Percentiles rank a stretch among this genome's conserved stretches.
Conservation (phyloP, 2,888 invertebrate genomes). For the Metopia argyrocephala region DNA sequence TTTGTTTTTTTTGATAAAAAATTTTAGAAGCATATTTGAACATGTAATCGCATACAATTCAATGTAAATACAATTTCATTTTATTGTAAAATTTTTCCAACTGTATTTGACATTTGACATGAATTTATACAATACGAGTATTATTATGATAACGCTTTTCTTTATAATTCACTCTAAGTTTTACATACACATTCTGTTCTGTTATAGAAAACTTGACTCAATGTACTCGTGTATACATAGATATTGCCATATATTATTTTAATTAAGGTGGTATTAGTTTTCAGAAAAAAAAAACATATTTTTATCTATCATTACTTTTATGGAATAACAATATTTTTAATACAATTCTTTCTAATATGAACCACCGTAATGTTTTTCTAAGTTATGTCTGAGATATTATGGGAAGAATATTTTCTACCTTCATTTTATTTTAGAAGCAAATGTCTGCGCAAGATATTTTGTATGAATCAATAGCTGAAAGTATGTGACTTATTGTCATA, state of each 20-base stretch:
- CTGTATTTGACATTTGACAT: slow-evolving; percentile 45
- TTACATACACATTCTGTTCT: no score
- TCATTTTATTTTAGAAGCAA: background rate
- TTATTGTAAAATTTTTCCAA: slow-evolving; percentile 15
- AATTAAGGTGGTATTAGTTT: no score
- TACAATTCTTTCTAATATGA: no score
- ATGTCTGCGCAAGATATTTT: slow-evolving; percentile 17
- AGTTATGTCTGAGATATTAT: slow-evolving; percentile 5
- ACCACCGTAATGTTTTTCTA: background rate
- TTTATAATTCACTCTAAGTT: background rate
- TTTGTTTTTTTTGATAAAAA: background rate
- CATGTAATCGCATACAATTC: slow-evolving; percentile 11
- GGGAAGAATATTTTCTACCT: background rate
- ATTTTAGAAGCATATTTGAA: slow-evolving; percentile 2
- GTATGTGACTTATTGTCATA: slow-evolving; percentile 46
- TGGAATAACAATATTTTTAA: no score
- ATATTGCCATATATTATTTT: no score
- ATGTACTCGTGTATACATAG: no score
- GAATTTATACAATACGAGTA: background rate
- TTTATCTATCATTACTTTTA: no score
- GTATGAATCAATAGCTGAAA: slow-evolving; percentile 27
- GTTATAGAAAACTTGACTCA: no score
- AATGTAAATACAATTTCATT: slow-evolving; percentile 15
- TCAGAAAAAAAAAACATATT: no score
- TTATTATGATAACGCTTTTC: background rate